These are phyloP conservation scores for Euzophera pinguis DNA, from an alignment of 2,888 invertebrate genomes.

Conservation along the genomic window DNA sequence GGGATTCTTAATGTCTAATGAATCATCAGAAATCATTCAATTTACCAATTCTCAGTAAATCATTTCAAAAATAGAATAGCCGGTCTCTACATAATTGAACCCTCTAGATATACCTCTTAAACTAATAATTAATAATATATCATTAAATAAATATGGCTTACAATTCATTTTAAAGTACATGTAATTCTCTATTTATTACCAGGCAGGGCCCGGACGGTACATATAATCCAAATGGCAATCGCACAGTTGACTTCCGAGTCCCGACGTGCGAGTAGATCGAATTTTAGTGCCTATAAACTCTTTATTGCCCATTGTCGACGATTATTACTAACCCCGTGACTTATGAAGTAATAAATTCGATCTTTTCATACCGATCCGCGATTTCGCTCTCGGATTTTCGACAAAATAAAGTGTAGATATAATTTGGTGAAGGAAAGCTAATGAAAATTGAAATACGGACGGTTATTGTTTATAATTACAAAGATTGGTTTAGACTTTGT, in stretches of 20 bases:
- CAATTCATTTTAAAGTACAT: neutral
- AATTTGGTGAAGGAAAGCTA: slow-evolving; percentile 6
- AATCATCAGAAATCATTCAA: too few relatives aligned
- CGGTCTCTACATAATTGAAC: too few relatives aligned
- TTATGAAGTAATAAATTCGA: slow-evolving; percentile 78
- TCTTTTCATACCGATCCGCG: slow-evolving; percentile 60
- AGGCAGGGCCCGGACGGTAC: neutral
- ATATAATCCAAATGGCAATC: slow-evolving; percentile 40
- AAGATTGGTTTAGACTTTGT: too few relatives aligned
- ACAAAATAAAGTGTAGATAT: slow-evolving; percentile 31
- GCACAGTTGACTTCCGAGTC: slow-evolving; percentile 55
- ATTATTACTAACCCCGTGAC: slow-evolving; percentile 78
- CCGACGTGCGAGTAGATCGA: slow-evolving; percentile 65
- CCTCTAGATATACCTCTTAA: too few relatives aligned
- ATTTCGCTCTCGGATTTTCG: slow-evolving; percentile 39
- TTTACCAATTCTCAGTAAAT: too few relatives aligned
- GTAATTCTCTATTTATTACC: neutral
- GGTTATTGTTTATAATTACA: too few relatives aligned
- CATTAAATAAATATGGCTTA: too few relatives aligned
- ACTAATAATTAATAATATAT: too few relatives aligned
- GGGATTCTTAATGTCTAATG: too few relatives aligned
- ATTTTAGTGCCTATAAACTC: slow-evolving; percentile 76
- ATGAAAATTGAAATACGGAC: too few relatives aligned
- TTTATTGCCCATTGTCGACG: slow-evolving; percentile 78
- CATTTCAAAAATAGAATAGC: too few relatives aligned